Base-by-base conservation (phyloP, 53 echinoderm and acorn worm species). In the Hippasteria phrygiana region DNA sequence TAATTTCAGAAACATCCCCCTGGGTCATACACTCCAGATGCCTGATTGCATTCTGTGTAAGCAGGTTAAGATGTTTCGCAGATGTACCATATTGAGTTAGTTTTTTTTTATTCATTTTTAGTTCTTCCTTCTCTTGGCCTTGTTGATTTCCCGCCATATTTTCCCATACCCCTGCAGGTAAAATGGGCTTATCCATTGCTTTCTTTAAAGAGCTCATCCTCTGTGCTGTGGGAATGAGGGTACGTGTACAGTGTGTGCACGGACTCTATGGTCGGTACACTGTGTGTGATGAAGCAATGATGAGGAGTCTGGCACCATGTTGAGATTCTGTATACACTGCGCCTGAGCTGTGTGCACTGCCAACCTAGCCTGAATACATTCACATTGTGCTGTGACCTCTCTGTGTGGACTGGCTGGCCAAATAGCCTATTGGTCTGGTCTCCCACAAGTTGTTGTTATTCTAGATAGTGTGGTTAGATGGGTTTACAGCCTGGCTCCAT, bases 121-220 rank as follows among this genome's bases (percentile, higher is more conserved):
- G 16, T 59, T 1, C 8, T 2, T 24, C 59, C 59, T 59, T 59
- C n/a, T 59, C 59, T 28, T 26, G 34, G 55, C 82, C 45, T 31
- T 82, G 53, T 76, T 50, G 53, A 33, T 82, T 65, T 50, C 85
- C 85, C 71, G 48, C 39, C 85, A 39, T 47, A 39, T 70, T 70
- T 70, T 36, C 48, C 43, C 20, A 3, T 71, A 85, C 71, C 85
- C 85, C 85, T 48, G 26, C 50, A 22, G 71, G 14, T 32, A 43
- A n/a, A 85, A 85, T 71, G 85, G 53, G 8, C 45, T 24, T 13
- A 4, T 16, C 83, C 50, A 83, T 47, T 33, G 83, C 83, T 83
- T 70, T 83, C 83, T 37, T 85, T 67, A 70, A 69, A 85, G 71
- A 66, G 85, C 70, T 85, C 51, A 85, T 64, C 83, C 83, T 24